Evolutionary conservation across 2,888 invertebrate species (phyloP).

Genomic region (Slavum lentiscoides): DNA sequence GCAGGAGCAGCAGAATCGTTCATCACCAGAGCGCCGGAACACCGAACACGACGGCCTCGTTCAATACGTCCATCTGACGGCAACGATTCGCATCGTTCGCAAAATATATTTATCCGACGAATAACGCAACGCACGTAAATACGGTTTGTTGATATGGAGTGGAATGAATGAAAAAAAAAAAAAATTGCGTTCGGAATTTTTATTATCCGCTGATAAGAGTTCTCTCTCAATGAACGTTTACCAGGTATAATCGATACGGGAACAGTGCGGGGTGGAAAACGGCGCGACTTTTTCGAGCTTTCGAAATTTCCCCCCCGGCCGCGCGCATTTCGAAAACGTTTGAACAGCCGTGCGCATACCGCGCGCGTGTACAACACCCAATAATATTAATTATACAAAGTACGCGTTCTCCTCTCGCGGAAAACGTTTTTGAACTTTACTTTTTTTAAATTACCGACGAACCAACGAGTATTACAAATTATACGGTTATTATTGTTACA

Average conservation of each 20-base stretch:
- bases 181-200: neutral
- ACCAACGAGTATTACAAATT: too few species aligned
- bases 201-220: constrained; percentile 16
- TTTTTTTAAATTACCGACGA: too few species aligned
- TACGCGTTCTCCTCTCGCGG: too few species aligned
- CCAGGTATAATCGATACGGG: constrained; percentile 24
- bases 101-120: neutral
- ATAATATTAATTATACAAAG: too few species aligned
- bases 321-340: too few species aligned
- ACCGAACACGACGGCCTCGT: neutral
- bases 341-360: too few species aligned
- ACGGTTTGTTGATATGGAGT: neutral
- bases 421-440: too few species aligned
- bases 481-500: too few species aligned
- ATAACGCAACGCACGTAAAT: neutral
- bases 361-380: too few species aligned
- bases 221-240: constrained; percentile 13
- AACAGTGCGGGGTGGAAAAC: neutral
- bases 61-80: constrained; percentile 9
- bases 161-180: neutral
- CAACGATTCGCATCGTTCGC: neutral
- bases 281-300: constrained; percentile 20
- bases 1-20: neutral
- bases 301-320: neutral
- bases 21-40: neutral